Percentiles rank a stretch among this genome's conserved stretches.
These are phyloP conservation scores for Cranoglanis bouderius DNA, from an alignment of 2,113 vertebrate species.

Conservation along the genomic window DNA sequence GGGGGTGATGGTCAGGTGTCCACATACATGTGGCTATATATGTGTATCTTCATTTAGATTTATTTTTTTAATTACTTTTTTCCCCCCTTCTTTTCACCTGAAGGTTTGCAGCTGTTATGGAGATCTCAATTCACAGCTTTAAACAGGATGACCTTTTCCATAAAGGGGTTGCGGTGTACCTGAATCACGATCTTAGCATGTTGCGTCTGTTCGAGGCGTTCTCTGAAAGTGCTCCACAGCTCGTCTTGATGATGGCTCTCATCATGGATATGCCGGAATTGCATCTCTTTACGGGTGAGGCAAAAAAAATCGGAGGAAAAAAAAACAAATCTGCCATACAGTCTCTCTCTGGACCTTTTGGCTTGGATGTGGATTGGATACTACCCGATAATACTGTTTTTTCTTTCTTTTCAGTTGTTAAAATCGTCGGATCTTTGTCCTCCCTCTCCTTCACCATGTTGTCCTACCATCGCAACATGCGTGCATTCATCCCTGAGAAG, in stretches of 20 bases:
- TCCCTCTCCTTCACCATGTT: slow-evolving; percentile 76
- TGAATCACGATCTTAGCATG: slow-evolving; percentile 81
- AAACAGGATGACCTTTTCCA: background rate
- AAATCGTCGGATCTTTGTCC: slow-evolving; percentile 66
- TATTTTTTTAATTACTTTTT: background rate
- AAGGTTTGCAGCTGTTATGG: slow-evolving; percentile 41
- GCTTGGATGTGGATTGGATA: slow-evolving; percentile 41
- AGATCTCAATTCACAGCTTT: slow-evolving; percentile 20
- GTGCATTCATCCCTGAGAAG: slow-evolving; percentile 73
- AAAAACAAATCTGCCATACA: background rate
- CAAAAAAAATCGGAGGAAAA: slow-evolving; percentile 51
- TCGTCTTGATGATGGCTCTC: slow-evolving; percentile 72
- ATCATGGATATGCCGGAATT: slow-evolving; percentile 60
- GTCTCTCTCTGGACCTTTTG: slow-evolving; percentile 34
- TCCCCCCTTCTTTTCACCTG: background rate
- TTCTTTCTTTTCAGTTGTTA: slow-evolving; percentile 63
- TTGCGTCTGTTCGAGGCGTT: slow-evolving; percentile 83
- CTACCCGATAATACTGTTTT: background rate
- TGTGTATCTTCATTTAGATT: background rate
- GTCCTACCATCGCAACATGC: slow-evolving; percentile 79
- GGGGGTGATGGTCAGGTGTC: background rate
- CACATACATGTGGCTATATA: background rate
- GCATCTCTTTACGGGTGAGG: slow-evolving; percentile 50
- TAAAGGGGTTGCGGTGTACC: slow-evolving; percentile 63
- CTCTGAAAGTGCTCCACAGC: slow-evolving; percentile 79